phyloP scores from a whole-genome alignment of 53 echinoderm and acorn worm species.

The Temnopleurus reevesii region DNA sequence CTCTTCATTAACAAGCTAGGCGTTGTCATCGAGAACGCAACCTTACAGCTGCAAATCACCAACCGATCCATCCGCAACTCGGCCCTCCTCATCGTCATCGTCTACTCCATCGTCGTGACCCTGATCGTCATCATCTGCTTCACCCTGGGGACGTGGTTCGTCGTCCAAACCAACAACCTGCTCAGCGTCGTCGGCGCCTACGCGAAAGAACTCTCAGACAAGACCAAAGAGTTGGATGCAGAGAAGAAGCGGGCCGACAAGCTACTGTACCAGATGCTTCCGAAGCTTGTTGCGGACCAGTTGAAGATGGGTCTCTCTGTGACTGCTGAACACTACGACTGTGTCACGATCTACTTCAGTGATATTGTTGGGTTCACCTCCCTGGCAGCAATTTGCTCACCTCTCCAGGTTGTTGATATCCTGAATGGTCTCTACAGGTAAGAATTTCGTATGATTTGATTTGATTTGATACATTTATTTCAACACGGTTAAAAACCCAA shows the following conservation, averaged over 20 bases:
- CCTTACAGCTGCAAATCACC: neutral
- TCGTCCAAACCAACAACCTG: conserved; percentile 59
- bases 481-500: too few species aligned
- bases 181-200: conserved; percentile 54
- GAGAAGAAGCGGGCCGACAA: conserved; percentile 75
- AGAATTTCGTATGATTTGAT: too few species aligned
- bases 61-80: neutral
- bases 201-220: conserved; percentile 61
- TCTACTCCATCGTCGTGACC: conserved; percentile 51
- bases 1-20: conserved; percentile 47
- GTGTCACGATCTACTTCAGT: conserved; percentile 89
- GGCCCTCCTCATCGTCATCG: conserved; percentile 19
- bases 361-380: conserved; percentile 88
- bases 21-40: neutral
- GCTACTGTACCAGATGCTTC: conserved; percentile 81
- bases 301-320: conserved; percentile 67
- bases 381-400: conserved; percentile 67
- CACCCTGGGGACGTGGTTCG: conserved; percentile 67
- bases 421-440: conserved; percentile 77
- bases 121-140: conserved; percentile 61
- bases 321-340: conserved; percentile 73
- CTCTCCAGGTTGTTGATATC: conserved; percentile 76
- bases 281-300: conserved; percentile 72
- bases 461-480: too few species aligned
- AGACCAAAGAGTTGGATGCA: conserved; percentile 66